Conservation (phyloP, 2,113 vertebrate genomes). For the Lophochroa leadbeateri region DNA sequence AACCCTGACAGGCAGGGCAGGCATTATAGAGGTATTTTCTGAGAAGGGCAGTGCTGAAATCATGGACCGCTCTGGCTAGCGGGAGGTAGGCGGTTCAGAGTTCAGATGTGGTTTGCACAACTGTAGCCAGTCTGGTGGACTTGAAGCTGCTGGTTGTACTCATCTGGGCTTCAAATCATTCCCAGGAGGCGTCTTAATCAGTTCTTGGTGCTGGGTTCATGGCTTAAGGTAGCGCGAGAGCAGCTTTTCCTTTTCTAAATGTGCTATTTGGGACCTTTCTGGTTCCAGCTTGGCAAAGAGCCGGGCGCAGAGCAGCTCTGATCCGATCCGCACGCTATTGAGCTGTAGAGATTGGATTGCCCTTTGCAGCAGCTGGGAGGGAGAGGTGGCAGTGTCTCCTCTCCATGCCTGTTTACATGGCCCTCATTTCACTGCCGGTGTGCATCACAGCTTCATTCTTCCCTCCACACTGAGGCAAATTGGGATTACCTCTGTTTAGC, state of each 20-base stretch:
- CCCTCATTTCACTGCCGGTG: background rate
- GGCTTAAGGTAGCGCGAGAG: background rate
- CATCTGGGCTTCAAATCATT: background rate
- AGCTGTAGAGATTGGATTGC: background rate
- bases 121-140: background rate
- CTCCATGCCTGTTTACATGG: background rate
- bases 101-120: background rate
- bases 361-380: background rate
- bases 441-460: background rate
- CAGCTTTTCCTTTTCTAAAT: background rate
- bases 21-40: background rate
- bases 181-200: background rate
- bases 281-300: background rate
- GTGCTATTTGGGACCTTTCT: background rate
- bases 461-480: background rate
- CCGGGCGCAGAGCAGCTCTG: background rate
- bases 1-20: background rate
- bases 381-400: background rate
- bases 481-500: slow-evolving; percentile 18
- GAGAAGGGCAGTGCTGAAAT: background rate
- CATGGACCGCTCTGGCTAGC: background rate
- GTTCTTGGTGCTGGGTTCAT: background rate
- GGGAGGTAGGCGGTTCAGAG: background rate
- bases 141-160: background rate
- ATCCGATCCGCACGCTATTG: fast-evolving